phyloP scores from a whole-genome alignment of 2,113 vertebrate genomes.

The Siniperca knerii region DNA sequence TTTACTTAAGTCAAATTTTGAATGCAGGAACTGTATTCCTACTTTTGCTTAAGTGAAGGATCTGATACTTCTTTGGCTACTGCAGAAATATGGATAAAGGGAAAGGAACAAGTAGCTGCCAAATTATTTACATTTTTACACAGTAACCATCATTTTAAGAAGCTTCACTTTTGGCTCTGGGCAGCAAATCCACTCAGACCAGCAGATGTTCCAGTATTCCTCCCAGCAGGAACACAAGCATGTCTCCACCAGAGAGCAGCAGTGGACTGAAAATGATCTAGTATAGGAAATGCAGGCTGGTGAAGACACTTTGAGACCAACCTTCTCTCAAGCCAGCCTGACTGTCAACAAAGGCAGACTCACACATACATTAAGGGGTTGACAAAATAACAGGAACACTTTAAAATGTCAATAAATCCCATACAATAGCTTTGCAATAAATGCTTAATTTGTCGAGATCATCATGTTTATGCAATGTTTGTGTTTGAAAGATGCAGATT shows the following conservation, averaged over 20 bases:
- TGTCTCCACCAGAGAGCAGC: slow-evolving; percentile 62
- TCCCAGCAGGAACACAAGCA: not conserved
- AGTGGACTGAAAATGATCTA: slow-evolving; percentile 1
- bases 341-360: slow-evolving; percentile 6
- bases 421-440: not conserved
- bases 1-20: not conserved
- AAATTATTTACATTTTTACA: not conserved
- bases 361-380: not conserved
- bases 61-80: not conserved
- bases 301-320: not conserved
- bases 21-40: not conserved
- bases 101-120: not conserved
- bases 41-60: not conserved
- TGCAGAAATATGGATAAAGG: not conserved
- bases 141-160: not conserved
- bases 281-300: not conserved
- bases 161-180: not conserved
- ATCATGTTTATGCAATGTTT: not conserved
- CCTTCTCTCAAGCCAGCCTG: not conserved
- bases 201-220: not conserved
- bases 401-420: slow-evolving; percentile 11
- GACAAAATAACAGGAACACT: not conserved
- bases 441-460: not conserved
- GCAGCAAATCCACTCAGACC: not conserved
- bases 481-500: not conserved